Percentiles rank a stretch among this genome's conserved stretches.
Evolutionary conservation across 92 coral and sea anemone genomes (phyloP).

Genomic region (Metridium senile): DNA sequence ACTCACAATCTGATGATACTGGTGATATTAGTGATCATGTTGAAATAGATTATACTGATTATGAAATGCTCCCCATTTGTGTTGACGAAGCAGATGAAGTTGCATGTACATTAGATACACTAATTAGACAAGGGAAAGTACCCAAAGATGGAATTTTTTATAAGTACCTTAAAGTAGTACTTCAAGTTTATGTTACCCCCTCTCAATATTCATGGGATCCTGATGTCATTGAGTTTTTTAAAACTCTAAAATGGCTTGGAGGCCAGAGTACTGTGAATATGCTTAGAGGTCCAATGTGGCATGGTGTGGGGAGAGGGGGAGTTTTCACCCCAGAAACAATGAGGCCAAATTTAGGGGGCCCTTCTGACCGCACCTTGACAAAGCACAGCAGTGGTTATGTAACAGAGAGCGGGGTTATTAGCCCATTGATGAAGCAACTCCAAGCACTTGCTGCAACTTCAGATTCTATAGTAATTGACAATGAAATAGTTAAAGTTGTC

Average conservation of each 20-base stretch:
- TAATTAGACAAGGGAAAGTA: conserved; percentile 41
- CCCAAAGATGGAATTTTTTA: conserved; percentile 50
- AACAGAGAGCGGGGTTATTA: conserved; percentile 53
- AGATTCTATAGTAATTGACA: too few species aligned
- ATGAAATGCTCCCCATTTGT: conserved; percentile 41
- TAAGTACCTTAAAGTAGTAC: conserved; percentile 44
- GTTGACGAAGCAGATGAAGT: conserved; percentile 50
- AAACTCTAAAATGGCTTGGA: conserved; percentile 52
- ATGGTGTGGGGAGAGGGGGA: conserved; percentile 41
- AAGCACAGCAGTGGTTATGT: conserved; percentile 51
- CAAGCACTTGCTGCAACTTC: too few species aligned
- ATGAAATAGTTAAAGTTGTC: conserved; percentile 10
- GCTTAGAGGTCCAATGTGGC: conserved; percentile 58
- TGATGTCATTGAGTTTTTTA: conserved; percentile 44
- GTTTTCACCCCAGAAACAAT: conserved; percentile 23
- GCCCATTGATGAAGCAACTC: too few species aligned
- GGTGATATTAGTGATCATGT: conserved; percentile 23
- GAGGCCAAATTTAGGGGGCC: conserved; percentile 42
- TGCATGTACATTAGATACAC: conserved; percentile 36
- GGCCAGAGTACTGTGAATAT: conserved; percentile 53
- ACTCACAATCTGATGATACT: conserved; percentile 1
- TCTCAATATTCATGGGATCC: conserved; percentile 44
- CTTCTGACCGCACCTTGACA: conserved; percentile 45
- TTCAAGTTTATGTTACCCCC: conserved; percentile 53
- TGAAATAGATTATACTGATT: conserved; percentile 39